phyloP scores from a whole-genome alignment of 2,797 vertebrate genomes.

The Acanthurus leucopareius region DNA sequence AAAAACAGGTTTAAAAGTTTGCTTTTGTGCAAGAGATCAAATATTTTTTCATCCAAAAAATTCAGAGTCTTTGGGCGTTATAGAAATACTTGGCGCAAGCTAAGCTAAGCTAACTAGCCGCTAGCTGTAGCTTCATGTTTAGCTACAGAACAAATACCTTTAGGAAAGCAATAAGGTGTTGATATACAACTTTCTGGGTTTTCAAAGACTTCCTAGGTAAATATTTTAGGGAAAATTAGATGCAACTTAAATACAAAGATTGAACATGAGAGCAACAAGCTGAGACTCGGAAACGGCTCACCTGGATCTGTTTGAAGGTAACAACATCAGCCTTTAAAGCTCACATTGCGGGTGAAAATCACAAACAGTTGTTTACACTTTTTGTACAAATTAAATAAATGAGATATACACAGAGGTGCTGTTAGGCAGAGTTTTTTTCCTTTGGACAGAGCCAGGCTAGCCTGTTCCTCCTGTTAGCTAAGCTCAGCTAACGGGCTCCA shows the following conservation, averaged over 20 bases:
- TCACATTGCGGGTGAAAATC: no score
- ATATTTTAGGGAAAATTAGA: neutral
- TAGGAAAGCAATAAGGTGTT: neutral
- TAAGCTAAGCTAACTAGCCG: neutral
- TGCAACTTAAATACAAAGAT: neutral
- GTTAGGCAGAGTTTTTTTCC: neutral
- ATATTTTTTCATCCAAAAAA: no score
- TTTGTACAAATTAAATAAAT: neutral
- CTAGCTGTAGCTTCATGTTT: neutral
- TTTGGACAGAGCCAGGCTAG: neutral
- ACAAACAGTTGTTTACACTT: neutral
- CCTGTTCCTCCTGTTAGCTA: neutral
- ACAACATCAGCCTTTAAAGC: neutral
- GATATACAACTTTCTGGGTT: neutral
- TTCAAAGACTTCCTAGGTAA: neutral
- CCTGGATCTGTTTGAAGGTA: neutral
- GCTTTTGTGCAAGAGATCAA: no score
- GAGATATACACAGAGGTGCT: neutral
- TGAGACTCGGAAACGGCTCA: neutral
- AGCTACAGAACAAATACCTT: neutral
- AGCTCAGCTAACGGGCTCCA: constrained; percentile 2
- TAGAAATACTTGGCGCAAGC: neutral
- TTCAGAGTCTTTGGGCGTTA: neutral
- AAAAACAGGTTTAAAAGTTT: no score
- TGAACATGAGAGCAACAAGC: neutral